Percentiles rank a stretch among this genome's conserved stretches.
phyloP scores from a whole-genome alignment of 2,888 invertebrate genomes.

The Pyrocoelia pectoralis region DNA sequence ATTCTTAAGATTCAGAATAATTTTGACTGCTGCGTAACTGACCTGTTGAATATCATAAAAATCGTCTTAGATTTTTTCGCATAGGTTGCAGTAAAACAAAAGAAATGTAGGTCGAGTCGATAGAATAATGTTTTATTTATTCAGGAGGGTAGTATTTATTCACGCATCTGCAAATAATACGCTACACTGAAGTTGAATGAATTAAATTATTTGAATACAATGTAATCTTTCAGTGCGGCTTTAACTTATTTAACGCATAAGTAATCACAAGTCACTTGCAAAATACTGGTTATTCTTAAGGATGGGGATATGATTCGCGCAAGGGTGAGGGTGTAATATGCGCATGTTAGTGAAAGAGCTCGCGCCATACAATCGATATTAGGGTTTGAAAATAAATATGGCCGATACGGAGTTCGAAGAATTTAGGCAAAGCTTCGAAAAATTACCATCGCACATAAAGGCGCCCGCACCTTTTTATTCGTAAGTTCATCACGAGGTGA shows the following conservation, averaged over 20 bases:
- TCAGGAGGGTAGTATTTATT: neutral
- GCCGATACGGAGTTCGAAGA: conserved; percentile 94
- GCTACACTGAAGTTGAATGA: conserved; percentile 26
- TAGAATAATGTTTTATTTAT: conserved; percentile 13
- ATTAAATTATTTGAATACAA: conserved; percentile 37
- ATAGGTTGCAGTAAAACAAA: neutral
- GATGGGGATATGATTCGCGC: conserved; percentile 24
- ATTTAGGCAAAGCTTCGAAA: conserved; percentile 87
- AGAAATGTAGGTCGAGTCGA: conserved; percentile 14
- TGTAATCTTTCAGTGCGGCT: conserved; percentile 30
- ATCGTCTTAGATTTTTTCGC: neutral
- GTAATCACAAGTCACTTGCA: conserved; percentile 48
- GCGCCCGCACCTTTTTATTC: conserved; percentile 86
- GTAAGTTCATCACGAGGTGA: conserved; percentile 69
- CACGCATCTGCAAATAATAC: neutral
- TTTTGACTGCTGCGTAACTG: too few species aligned
- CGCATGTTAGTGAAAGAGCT: conserved; percentile 22
- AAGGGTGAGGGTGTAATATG: conserved; percentile 30
- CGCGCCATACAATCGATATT: conserved; percentile 30
- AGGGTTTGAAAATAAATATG: conserved; percentile 68
- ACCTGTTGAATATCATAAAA: neutral
- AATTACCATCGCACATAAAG: conserved; percentile 79
- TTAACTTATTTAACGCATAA: conserved; percentile 50
- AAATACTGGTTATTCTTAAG: conserved; percentile 28
- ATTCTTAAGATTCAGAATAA: too few species aligned